Percentiles rank a stretch among this genome's conserved stretches.
phyloP scores from a whole-genome alignment of 2,797 vertebrate species.

The Sebastes steindachneri region DNA sequence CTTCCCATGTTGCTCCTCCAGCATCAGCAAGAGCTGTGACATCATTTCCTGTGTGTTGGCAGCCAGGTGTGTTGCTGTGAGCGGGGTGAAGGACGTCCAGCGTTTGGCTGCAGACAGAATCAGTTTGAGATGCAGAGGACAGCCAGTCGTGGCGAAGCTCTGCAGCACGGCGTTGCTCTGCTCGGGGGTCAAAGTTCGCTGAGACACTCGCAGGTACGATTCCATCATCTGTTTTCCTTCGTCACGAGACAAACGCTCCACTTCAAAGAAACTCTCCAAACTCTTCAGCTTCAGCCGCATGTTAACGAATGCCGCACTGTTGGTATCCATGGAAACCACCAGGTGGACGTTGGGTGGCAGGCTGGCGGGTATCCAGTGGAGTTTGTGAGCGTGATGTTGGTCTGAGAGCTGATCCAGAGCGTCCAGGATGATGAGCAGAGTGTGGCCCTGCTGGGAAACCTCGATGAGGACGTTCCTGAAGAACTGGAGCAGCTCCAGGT shows the following conservation, averaged over 20 bases:
- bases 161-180: slow-evolving; percentile 73
- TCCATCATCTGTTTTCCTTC: slow-evolving; percentile 78
- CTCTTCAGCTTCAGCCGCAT: slow-evolving; percentile 47
- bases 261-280: slow-evolving; percentile 71
- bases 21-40: slow-evolving; percentile 71
- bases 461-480: slow-evolving; percentile 78
- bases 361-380: slow-evolving; percentile 82
- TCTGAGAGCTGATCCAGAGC: slow-evolving; percentile 80
- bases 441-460: slow-evolving; percentile 73
- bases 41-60: slow-evolving; percentile 71
- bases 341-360: slow-evolving; percentile 84
- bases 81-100: slow-evolving; percentile 81
- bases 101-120: slow-evolving; percentile 78
- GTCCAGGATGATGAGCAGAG: slow-evolving; percentile 84
- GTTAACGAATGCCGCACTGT: slow-evolving; percentile 56
- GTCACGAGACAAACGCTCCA: slow-evolving; percentile 70
- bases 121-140: slow-evolving; percentile 81
- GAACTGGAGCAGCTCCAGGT: slow-evolving; percentile 72
- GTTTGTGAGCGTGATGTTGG: slow-evolving; percentile 39
- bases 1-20: slow-evolving; percentile 84
- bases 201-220: slow-evolving; percentile 56
- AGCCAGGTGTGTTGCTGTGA: slow-evolving; percentile 60
- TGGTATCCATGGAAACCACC: slow-evolving; percentile 77
- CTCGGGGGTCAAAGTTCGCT: slow-evolving; percentile 60
- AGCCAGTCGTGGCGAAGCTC: slow-evolving; percentile 74